Conservation (phyloP, 2,888 invertebrate species). For the Agrypnus murinus region DNA sequence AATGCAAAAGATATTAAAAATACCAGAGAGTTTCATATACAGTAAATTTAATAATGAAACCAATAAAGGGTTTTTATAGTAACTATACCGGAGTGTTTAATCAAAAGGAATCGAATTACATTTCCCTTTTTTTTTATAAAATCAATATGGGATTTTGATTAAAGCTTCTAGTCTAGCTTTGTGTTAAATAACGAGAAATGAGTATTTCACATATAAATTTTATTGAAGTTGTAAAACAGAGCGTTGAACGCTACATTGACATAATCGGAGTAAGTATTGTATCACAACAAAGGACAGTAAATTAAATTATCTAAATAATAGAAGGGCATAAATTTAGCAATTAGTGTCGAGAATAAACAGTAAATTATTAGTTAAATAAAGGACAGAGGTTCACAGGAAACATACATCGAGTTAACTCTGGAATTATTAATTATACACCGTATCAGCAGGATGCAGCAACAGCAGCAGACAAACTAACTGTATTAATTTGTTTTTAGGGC, state of each 20-base stretch:
- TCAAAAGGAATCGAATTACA: slow-evolving; percentile 9
- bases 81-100: background rate
- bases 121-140: background rate
- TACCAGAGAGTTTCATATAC: no score
- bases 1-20: no score
- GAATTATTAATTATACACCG: slow-evolving; percentile 50
- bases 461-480: slow-evolving; percentile 28
- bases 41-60: no score
- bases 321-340: slow-evolving; percentile 52
- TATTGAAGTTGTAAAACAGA: slow-evolving; percentile 41
- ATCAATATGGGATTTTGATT: slow-evolving; percentile 9
- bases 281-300: slow-evolving; percentile 46
- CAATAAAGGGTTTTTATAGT: no score
- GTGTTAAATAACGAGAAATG: slow-evolving; percentile 7
- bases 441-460: slow-evolving; percentile 44
- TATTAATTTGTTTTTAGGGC: slow-evolving; percentile 47
- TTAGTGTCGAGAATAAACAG: slow-evolving; percentile 53
- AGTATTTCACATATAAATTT: slow-evolving; percentile 26
- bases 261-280: slow-evolving; percentile 42
- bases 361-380: slow-evolving; percentile 54
- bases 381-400: slow-evolving; percentile 49
- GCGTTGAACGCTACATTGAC: slow-evolving; percentile 34
- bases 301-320: slow-evolving; percentile 54
- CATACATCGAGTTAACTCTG: slow-evolving; percentile 48
- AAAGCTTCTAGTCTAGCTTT: slow-evolving; percentile 8